These are phyloP conservation scores for Deroptyus accipitrinus DNA, from an alignment of 2,113 vertebrate genomes.

Conservation along the genomic window DNA sequence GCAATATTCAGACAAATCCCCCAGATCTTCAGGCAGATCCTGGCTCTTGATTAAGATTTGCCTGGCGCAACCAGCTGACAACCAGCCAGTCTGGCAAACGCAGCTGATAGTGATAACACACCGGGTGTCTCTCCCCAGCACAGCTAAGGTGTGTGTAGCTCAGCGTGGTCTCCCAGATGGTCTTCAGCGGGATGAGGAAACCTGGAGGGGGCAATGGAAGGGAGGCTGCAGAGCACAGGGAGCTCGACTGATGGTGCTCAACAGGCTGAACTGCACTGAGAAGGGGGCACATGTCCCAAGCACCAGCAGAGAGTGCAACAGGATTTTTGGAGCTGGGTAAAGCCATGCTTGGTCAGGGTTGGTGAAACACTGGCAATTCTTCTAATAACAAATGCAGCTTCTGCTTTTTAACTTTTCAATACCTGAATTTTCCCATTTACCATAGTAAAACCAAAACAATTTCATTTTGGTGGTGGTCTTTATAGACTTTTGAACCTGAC, in stretches of 20 bases:
- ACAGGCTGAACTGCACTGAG: neutral
- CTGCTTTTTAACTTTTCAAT: neutral
- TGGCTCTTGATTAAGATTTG: neutral
- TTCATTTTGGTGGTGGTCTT: neutral
- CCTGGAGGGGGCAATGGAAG: neutral
- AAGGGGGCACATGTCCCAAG: rapidly evolving
- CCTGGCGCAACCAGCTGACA: neutral
- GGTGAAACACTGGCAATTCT: neutral
- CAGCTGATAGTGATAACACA: neutral
- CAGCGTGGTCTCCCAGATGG: neutral
- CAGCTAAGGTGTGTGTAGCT: neutral
- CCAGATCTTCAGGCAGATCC: neutral
- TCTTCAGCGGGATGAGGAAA: neutral
- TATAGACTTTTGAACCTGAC: neutral
- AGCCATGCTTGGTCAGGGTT: neutral
- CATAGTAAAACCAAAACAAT: neutral
- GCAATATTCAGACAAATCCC: neutral
- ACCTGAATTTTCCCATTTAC: neutral
- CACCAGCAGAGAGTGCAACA: neutral
- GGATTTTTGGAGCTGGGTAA: neutral
- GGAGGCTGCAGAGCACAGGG: neutral
- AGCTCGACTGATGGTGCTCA: neutral
- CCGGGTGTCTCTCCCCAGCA: neutral
- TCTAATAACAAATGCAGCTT: neutral
- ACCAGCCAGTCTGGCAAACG: neutral